These are phyloP conservation scores for Hirudinaria manillensis DNA, from an alignment of 2,888 invertebrate species.

Conservation along the genomic window DNA sequence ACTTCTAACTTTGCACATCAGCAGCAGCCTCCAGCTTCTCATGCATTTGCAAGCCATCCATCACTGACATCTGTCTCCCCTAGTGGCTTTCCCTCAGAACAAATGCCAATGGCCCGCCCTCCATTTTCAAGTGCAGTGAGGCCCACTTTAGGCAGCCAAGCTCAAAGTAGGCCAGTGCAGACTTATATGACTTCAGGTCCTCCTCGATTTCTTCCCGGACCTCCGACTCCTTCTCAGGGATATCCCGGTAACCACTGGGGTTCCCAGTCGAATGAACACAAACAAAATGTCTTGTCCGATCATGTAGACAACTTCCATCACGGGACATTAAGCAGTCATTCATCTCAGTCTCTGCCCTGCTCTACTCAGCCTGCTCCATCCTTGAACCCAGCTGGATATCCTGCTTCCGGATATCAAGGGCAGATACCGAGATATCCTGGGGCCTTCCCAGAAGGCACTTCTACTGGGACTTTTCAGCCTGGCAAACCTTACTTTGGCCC, in stretches of 20 bases:
- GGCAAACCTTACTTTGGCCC: background rate
- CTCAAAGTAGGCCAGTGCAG: background rate
- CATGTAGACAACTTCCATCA: no score
- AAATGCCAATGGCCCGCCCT: background rate
- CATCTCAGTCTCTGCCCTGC: background rate
- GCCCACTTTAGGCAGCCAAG: background rate
- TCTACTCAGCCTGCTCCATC: background rate
- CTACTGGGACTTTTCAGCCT: background rate
- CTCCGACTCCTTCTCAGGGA: background rate
- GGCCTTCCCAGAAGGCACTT: background rate
- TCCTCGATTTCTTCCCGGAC: background rate
- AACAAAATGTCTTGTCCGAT: background rate
- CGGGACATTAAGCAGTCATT: no score
- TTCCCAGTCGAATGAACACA: background rate
- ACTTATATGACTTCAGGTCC: background rate
- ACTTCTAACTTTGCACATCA: no score
- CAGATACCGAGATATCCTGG: background rate
- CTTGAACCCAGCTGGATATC: slow-evolving; percentile 10
- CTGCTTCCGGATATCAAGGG: background rate
- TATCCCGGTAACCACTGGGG: background rate
- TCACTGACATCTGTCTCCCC: background rate
- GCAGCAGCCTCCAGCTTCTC: no score
- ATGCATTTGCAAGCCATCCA: background rate
- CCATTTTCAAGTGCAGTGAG: background rate
- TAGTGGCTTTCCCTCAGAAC: background rate